Percentiles rank a stretch among this genome's conserved stretches.
phyloP scores from a whole-genome alignment of 1,140 invertebrate species.

The Lepidurus arcticus region DNA sequence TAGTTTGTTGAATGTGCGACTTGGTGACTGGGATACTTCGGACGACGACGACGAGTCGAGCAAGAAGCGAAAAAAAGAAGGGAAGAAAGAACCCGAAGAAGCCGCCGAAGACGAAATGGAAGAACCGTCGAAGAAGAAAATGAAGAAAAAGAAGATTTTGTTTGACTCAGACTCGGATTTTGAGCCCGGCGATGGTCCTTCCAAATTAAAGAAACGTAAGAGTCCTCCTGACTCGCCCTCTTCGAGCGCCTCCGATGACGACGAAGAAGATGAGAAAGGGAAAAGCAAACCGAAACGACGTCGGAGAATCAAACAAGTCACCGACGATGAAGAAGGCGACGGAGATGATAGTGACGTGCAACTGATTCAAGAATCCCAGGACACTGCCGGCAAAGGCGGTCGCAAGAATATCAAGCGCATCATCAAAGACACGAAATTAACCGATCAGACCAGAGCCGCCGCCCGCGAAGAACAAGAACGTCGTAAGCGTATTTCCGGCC shows the following conservation, averaged over 20 bases:
- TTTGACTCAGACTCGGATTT: slow-evolving; percentile 38
- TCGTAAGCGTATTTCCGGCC: slow-evolving; percentile 74
- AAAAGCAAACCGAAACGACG: slow-evolving; percentile 36
- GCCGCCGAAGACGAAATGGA: slow-evolving; percentile 39
- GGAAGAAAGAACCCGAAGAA: slow-evolving; percentile 35
- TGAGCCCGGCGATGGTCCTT: slow-evolving; percentile 31
- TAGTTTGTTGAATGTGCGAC: background rate
- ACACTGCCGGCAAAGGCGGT: slow-evolving; percentile 39
- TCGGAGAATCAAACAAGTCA: slow-evolving; percentile 32
- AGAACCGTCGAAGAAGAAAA: slow-evolving; percentile 26
- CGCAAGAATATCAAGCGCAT: slow-evolving; percentile 80
- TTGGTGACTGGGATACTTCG: background rate
- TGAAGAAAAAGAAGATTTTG: slow-evolving; percentile 33
- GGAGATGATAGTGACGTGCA: slow-evolving; percentile 35
- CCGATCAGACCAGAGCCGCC: slow-evolving; percentile 68
- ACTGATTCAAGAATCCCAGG: slow-evolving; percentile 27
- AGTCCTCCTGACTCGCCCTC: background rate
- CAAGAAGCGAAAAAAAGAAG: slow-evolving; percentile 23
- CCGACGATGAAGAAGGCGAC: slow-evolving; percentile 33
- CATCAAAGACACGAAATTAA: slow-evolving; percentile 69
- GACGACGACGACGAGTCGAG: background rate
- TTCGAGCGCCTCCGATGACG: slow-evolving; percentile 36
- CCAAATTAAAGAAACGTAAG: slow-evolving; percentile 29
- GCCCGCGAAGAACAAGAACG: slow-evolving; percentile 83
- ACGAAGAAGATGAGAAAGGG: slow-evolving; percentile 37